Conservation (phyloP, 1,140 invertebrate species). For the Ridgeia piscesae region DNA sequence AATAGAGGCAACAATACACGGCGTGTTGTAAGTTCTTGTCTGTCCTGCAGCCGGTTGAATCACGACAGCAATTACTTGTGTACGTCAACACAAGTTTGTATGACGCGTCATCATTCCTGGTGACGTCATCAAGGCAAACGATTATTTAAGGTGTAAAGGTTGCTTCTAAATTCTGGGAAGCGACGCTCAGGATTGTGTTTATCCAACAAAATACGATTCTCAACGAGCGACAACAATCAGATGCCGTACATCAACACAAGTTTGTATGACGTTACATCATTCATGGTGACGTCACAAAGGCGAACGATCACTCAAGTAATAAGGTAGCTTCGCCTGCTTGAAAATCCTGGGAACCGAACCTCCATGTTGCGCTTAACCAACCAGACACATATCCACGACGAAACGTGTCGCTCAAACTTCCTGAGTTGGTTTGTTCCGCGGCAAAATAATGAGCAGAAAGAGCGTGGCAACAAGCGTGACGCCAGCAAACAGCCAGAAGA, state of each 20-base stretch:
- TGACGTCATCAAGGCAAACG: background rate
- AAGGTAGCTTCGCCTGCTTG: no score
- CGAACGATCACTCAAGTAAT: no score
- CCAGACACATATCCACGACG: background rate
- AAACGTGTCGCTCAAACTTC: background rate
- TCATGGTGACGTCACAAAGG: no score
- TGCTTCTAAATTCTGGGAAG: no score
- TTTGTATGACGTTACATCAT: no score
- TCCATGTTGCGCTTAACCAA: no score
- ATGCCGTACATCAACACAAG: no score
- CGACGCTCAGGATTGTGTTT: background rate
- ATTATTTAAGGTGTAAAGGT: no score
- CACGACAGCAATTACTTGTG: background rate
- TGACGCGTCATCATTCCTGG: background rate
- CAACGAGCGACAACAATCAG: no score
- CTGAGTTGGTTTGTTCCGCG: conserved; percentile 7
- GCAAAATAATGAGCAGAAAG: conserved; percentile 55
- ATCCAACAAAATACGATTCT: background rate
- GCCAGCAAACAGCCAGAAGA: conserved; percentile 67
- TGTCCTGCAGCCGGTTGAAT: background rate
- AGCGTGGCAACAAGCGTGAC: conserved; percentile 61
- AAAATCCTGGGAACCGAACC: no score
- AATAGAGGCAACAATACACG: background rate
- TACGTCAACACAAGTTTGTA: background rate
- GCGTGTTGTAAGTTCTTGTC: background rate